A percentile compares a stretch with the other conserved stretches of the same genome.
phyloP scores from a whole-genome alignment of 2,888 invertebrate species.

The Pyrgus malvae region DNA sequence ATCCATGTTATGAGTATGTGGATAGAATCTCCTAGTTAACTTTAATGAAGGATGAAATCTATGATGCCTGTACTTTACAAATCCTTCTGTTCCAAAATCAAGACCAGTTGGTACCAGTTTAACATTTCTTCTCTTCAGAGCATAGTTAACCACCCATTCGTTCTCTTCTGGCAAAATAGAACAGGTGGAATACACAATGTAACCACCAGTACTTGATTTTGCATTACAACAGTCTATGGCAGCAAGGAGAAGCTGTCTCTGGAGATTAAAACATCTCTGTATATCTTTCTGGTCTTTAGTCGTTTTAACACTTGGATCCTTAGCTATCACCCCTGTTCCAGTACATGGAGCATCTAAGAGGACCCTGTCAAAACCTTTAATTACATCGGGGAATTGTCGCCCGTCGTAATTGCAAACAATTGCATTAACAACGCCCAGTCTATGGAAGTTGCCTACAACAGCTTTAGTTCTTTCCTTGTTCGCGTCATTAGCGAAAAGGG shows the following conservation, averaged over 20 bases:
- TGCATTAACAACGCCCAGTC: slow-evolving; percentile 97
- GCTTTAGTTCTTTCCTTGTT: slow-evolving; percentile 95
- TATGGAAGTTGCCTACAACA: slow-evolving; percentile 97
- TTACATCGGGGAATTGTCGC: slow-evolving; percentile 89
- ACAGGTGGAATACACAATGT: slow-evolving; percentile 99
- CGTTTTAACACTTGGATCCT: slow-evolving; percentile 98
- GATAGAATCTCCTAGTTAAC: slow-evolving; percentile 95
- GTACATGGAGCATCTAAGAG: slow-evolving; percentile 99
- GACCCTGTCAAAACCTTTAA: slow-evolving; percentile 97
- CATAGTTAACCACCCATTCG: slow-evolving; percentile 98
- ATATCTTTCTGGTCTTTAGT: slow-evolving; percentile 95
- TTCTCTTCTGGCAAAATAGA: slow-evolving; percentile 99
- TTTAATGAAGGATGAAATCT: slow-evolving; percentile 96
- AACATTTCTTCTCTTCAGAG: slow-evolving; percentile 94
- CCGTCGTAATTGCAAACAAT: slow-evolving; percentile 96
- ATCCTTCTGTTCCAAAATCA: slow-evolving; percentile 97
- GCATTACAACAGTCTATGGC: slow-evolving; percentile 99
- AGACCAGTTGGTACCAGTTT: slow-evolving; percentile 96
- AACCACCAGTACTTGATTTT: slow-evolving; percentile 95
- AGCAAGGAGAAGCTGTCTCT: slow-evolving; percentile 94
- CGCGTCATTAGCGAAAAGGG: slow-evolving; percentile 97
- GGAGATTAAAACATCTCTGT: slow-evolving; percentile 94
- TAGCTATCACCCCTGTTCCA: slow-evolving; percentile 98
- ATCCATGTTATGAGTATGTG: slow-evolving; percentile 99
- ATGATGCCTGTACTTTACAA: slow-evolving; percentile 91